Evolutionary conservation across 2,113 vertebrate genomes (phyloP), one percentile per base, ranked within the genome.

Genomic region (Excalfactoria chinensis): DNA sequence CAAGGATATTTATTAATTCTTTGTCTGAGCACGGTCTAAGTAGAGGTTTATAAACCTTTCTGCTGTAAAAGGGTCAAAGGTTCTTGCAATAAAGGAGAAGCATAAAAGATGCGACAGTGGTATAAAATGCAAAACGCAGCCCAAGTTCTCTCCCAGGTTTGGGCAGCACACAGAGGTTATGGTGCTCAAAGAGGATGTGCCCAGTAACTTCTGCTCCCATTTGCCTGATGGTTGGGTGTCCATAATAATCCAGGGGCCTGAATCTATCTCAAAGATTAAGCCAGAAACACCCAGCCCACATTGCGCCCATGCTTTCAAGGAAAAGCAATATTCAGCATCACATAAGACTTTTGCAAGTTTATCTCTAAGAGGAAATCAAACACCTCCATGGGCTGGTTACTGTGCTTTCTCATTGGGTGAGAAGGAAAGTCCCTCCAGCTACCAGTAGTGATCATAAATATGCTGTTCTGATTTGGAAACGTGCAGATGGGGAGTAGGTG

Each of bases 401-500:
- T 19, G 46, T 18, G 69, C 73, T 78, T 40, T 64, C 64, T 66
- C 20, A 44, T 64, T 3, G 71, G 37, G 68, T 23, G 68, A 75
- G 87, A 79, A 80, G 1, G 64, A 40, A 70, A 85, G 41, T 46
- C 32, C 71, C 84, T 77, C 79, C 89, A 85, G 89, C 89, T 94
- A 59, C 62, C 71, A 74, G 51, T 3, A 66, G 83, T 32, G 84
- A 80, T 69, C 83, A 78, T 14, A 94, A 78, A 90, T 82, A 70
- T 1, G 26, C 62, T 85, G 83, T 26, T 90, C 83, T 21, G 83
- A 78, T 93, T 88, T 88, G 89, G 86, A 90, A 84, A 25, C 43
- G 79, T 32, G 79, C 94, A 93, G 94, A 92, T 95, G 92, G 86
- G 83, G 59, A 43, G 94, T 95, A 92, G 89, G 86, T 90, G 89